phyloP scores from a whole-genome alignment of 2,113 vertebrate species.

The Notechis scutatus region DNA sequence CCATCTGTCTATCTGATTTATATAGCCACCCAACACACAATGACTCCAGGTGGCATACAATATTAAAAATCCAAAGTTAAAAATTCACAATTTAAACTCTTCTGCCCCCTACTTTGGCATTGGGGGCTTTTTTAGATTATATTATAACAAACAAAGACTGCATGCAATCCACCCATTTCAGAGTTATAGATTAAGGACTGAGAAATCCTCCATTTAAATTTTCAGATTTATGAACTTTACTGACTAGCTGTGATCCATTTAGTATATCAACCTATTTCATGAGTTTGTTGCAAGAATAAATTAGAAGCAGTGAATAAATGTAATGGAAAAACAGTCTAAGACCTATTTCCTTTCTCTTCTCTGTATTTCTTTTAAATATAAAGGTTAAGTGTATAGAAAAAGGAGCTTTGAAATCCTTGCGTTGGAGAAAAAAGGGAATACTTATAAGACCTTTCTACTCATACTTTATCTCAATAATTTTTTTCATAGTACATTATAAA shows the following conservation, averaged over 20 bases:
- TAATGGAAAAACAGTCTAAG: slow-evolving; percentile 32
- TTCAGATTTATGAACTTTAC: neutral
- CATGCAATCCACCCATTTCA: neutral
- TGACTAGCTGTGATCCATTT: neutral
- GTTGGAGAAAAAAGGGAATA: slow-evolving; percentile 53
- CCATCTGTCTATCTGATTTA: neutral
- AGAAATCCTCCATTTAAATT: neutral
- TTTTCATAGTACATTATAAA: slow-evolving; percentile 68
- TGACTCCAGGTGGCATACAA: neutral
- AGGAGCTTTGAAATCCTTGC: slow-evolving; percentile 31
- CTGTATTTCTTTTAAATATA: neutral
- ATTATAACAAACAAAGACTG: neutral
- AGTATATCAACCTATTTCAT: neutral
- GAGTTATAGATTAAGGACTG: neutral
- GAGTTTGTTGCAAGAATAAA: neutral
- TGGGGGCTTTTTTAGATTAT: neutral
- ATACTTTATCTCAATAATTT: slow-evolving; percentile 70
- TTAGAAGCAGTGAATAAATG: neutral
- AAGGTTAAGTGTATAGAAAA: slow-evolving; percentile 13
- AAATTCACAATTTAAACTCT: neutral
- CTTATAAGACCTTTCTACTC: slow-evolving; percentile 60
- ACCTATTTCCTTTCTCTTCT: neutral
- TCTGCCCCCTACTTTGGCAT: neutral
- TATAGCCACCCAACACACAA: neutral
- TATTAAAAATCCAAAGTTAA: neutral